Evolutionary conservation across 2,888 invertebrate species (phyloP).

Genomic region (Pogonocherus hispidulus): DNA sequence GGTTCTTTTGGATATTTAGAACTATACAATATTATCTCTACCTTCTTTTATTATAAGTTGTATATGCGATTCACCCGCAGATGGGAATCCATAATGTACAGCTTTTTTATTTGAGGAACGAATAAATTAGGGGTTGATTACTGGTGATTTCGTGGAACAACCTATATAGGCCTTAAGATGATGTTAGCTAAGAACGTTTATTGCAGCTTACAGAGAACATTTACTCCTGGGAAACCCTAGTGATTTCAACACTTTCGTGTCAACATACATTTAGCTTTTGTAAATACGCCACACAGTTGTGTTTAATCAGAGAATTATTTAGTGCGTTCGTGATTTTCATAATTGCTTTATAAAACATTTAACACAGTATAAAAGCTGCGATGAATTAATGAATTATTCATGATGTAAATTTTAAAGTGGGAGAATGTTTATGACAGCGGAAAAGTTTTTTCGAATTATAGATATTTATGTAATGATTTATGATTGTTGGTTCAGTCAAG

Average conservation of each 20-base stretch:
- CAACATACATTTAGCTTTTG: neutral
- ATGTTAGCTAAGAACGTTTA: too few species aligned
- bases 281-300: neutral
- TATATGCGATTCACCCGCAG: too few species aligned
- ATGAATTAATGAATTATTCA: neutral
- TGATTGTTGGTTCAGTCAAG: neutral
- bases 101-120: too few species aligned
- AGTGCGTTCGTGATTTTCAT: neutral
- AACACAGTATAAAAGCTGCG: neutral
- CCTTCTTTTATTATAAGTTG: too few species aligned
- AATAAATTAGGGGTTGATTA: too few species aligned
- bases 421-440: neutral
- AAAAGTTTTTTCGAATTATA: neutral
- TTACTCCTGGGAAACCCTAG: too few species aligned
- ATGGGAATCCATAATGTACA: too few species aligned
- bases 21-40: too few species aligned
- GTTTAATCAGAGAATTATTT: neutral
- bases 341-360: constrained; percentile 6
- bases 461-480: neutral
- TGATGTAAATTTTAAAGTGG: neutral
- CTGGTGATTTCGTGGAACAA: too few species aligned
- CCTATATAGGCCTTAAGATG: too few species aligned
- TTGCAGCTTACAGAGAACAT: too few species aligned
- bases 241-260: neutral
- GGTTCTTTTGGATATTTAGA: too few species aligned